Conservation (phyloP, 2,113 vertebrate genomes). For the Narcine bancroftii region DNA sequence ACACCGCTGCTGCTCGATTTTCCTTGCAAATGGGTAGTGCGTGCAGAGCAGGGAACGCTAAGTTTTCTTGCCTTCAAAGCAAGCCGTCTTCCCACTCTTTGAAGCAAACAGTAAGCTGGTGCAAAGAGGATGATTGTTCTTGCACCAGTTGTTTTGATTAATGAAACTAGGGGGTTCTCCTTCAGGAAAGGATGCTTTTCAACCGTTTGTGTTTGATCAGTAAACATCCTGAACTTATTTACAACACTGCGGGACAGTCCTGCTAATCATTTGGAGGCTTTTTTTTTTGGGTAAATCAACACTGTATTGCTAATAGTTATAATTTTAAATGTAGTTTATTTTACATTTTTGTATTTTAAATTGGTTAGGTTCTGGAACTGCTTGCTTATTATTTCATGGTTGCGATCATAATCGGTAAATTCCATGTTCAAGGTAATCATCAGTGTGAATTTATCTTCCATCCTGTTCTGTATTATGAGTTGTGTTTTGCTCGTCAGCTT, state of each 20-base stretch:
- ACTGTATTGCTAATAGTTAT: not conserved
- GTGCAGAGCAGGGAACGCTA: not conserved
- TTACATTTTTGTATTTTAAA: not conserved
- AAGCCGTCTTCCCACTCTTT: not conserved
- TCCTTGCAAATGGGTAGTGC: not conserved
- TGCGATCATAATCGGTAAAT: not conserved
- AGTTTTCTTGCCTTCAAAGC: not conserved
- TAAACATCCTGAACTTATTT: slow-evolving; percentile 31
- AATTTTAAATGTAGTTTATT: not conserved
- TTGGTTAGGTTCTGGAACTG: not conserved
- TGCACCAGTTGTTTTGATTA: not conserved
- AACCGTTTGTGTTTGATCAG: not conserved
- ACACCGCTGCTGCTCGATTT: not conserved
- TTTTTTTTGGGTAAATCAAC: not conserved
- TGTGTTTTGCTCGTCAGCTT: not conserved
- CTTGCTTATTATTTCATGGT: not conserved
- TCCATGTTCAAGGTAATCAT: not conserved
- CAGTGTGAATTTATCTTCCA: not conserved
- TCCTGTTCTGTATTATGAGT: not conserved
- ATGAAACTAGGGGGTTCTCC: not conserved
- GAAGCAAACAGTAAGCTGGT: not conserved
- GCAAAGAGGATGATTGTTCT: not conserved
- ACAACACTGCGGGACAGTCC: slow-evolving; percentile 2
- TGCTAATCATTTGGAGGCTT: not conserved
- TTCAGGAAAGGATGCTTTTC: not conserved